These are phyloP conservation scores for Drosophila chauvacae DNA, from an alignment of 1,140 invertebrate genomes.

Conservation along the genomic window DNA sequence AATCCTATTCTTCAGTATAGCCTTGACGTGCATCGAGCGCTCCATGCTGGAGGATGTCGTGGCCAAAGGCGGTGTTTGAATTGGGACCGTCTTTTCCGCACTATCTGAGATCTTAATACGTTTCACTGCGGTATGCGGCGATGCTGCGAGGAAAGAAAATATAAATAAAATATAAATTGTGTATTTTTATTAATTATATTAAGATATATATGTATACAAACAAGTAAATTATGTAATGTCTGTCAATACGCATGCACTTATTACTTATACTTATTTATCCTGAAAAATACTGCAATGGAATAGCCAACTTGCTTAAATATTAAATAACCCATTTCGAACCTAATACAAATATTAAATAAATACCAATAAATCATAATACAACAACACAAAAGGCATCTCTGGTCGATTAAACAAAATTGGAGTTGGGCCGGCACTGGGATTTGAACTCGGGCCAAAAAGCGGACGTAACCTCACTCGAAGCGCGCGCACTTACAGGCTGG, in stretches of 20 bases:
- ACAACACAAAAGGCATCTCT: not conserved
- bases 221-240: not conserved
- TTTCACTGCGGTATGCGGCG: conserved; percentile 19
- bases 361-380: not conserved
- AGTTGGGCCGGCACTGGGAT: conserved; percentile 34
- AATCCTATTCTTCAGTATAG: conserved; percentile 62
- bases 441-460: conserved; percentile 60
- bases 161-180: not conserved
- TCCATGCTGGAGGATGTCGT: not conserved
- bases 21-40: conserved; percentile 60
- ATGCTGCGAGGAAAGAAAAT: conserved; percentile 14
- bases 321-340: not conserved
- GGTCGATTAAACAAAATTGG: not conserved
- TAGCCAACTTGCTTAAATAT: not conserved
- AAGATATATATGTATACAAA: not conserved
- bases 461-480: conserved; percentile 28
- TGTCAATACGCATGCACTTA: not conserved
- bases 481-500: conserved; percentile 36
- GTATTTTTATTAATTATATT: no score
- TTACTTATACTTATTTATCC: no score
- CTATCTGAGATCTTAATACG: conserved; percentile 12
- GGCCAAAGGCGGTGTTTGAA: not conserved
- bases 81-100: conserved; percentile 30
- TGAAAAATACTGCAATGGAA: not conserved
- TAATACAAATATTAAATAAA: conserved; percentile 6